These are phyloP conservation scores for Augiades crinisus DNA, from an alignment of 2,888 invertebrate species.

Conservation along the genomic window DNA sequence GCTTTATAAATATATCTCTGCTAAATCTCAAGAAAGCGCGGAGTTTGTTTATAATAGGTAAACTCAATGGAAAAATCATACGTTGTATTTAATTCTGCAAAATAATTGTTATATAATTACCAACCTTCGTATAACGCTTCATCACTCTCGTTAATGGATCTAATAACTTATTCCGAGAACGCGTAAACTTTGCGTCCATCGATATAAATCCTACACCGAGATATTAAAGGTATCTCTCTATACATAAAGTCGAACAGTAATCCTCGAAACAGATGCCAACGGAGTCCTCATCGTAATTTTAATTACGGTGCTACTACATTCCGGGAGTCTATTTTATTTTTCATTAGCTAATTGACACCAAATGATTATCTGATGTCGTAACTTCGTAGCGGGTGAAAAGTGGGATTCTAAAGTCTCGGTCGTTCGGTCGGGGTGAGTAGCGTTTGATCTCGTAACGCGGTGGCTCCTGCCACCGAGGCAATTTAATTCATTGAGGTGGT, in stretches of 20 bases:
- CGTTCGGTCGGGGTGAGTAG: slow-evolving; percentile 47
- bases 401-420: slow-evolving; percentile 46
- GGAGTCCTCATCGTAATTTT: slow-evolving; percentile 67
- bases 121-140: not conserved
- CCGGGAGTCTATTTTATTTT: slow-evolving; percentile 69
- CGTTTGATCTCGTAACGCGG: slow-evolving; percentile 66
- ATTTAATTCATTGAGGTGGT: slow-evolving; percentile 69
- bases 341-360: slow-evolving; percentile 80
- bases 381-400: slow-evolving; percentile 60
- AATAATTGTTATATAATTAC: slow-evolving; percentile 1
- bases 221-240: too few relatives aligned
- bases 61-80: too few relatives aligned
- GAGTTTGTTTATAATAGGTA: too few relatives aligned
- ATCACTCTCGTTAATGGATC: slow-evolving; percentile 12
- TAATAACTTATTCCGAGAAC: not conserved
- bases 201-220: too few relatives aligned
- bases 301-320: slow-evolving; percentile 62
- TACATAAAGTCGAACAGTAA: slow-evolving; percentile 24
- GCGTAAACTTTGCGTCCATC: not conserved
- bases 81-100: too few relatives aligned
- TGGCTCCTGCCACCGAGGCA: slow-evolving; percentile 50
- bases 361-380: slow-evolving; percentile 74
- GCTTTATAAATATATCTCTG: too few relatives aligned
- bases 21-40: not conserved
- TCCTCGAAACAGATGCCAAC: slow-evolving; percentile 65